Evolutionary conservation across 2,113 vertebrate species (phyloP).

Genomic region (Alces alces): DNA sequence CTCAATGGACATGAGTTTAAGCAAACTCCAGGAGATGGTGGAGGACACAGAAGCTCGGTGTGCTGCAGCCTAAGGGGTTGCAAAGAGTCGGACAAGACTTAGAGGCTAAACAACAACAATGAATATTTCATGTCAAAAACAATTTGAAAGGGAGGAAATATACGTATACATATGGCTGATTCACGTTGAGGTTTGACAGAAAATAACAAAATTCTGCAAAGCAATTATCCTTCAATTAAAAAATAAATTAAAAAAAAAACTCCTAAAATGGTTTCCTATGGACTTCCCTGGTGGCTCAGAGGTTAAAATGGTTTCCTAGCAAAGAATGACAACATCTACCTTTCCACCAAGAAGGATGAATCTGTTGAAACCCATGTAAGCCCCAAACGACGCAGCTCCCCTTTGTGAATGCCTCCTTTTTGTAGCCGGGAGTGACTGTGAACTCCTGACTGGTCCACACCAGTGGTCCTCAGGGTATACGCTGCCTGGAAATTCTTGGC

Average conservation of each 20-base stretch:
- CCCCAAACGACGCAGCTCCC: accelerated
- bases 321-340: background rate
- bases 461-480: accelerated
- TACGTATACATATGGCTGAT: background rate
- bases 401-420: accelerated
- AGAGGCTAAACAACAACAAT: background rate
- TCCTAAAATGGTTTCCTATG: background rate
- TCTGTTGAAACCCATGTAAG: accelerated
- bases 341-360: background rate
- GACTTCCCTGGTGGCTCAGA: no score
- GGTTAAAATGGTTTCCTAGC: background rate
- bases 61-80: background rate
- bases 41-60: background rate
- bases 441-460: background rate
- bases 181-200: background rate
- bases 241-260: background rate
- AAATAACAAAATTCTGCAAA: background rate
- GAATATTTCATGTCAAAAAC: background rate
- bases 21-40: background rate
- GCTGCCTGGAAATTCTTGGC: background rate
- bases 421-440: background rate
- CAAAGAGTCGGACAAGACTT: background rate
- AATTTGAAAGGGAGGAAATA: background rate
- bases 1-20: background rate
- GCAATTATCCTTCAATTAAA: background rate